phyloP scores from a whole-genome alignment of 2,797 vertebrate genomes.

The Sarcoramphus papa region DNA sequence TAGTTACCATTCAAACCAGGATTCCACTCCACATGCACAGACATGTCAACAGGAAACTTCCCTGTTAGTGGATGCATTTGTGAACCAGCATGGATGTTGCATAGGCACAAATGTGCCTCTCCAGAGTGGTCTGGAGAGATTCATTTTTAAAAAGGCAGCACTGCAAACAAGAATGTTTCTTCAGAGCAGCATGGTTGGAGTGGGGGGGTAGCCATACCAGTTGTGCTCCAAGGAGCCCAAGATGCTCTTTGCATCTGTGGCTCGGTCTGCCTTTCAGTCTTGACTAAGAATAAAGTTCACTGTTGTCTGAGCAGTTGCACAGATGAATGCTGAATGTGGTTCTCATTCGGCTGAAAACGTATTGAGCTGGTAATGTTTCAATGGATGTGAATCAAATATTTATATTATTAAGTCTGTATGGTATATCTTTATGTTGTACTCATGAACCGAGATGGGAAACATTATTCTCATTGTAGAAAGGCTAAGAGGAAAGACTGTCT shows the following conservation, averaged over 20 bases:
- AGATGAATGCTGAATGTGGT: not conserved
- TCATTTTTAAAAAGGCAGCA: not conserved
- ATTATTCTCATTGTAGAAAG: not conserved
- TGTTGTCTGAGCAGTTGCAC: not conserved
- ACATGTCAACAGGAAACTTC: not conserved
- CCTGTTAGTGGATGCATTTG: not conserved
- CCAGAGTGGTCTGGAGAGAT: not conserved
- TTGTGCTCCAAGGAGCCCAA: not conserved
- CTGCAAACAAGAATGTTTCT: not conserved
- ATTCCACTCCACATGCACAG: not conserved
- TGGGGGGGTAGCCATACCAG: not conserved
- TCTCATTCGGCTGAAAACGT: not conserved
- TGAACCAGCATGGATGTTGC: not conserved
- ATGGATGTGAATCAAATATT: not conserved
- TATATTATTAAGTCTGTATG: not conserved
- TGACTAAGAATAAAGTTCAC: not conserved
- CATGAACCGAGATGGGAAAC: not conserved
- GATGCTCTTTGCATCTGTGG: not conserved
- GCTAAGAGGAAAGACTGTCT: not conserved
- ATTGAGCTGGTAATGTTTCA: not conserved
- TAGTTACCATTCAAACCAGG: not conserved
- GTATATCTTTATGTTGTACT: not conserved
- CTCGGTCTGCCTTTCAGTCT: not conserved
- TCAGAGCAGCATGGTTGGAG: not conserved
- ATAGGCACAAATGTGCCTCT: not conserved